A percentile compares a stretch with the other conserved stretches of the same genome.
Conservation (phyloP, 2,113 vertebrate species). For the Rhea americana region DNA sequence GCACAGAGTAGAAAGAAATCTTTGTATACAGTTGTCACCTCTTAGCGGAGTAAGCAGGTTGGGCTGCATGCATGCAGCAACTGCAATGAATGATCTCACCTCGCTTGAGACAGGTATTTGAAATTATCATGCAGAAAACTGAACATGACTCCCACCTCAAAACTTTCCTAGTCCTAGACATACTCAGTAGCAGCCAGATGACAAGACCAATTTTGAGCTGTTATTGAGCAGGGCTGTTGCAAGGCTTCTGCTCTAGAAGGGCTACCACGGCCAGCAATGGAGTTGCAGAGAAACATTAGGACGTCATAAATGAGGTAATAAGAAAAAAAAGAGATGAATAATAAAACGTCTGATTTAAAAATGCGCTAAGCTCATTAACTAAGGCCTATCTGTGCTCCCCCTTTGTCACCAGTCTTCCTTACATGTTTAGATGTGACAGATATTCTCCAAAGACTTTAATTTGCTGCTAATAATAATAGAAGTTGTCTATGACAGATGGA, state of each 20-base stretch:
- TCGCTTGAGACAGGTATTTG: not conserved
- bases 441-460: not conserved
- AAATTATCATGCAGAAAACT: not conserved
- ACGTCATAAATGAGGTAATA: not conserved
- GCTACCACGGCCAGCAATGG: not conserved
- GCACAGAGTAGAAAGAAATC: not conserved
- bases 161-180: not conserved
- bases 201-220: not conserved
- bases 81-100: not conserved
- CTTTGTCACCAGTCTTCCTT: not conserved
- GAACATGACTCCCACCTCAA: not conserved
- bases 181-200: not conserved
- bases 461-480: not conserved
- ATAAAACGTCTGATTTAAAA: not conserved
- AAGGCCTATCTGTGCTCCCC: not conserved
- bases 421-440: not conserved
- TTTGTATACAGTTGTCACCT: not conserved
- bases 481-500: not conserved
- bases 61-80: not conserved
- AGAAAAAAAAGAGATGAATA: not conserved
- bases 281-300: not conserved
- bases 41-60: not conserved
- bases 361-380: not conserved
- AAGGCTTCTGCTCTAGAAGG: not conserved
- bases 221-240: not conserved